Evolutionary conservation across 2,888 invertebrate genomes (phyloP), one percentile per base, ranked within the genome.

Genomic region (Dryadula phaetusa): DNA sequence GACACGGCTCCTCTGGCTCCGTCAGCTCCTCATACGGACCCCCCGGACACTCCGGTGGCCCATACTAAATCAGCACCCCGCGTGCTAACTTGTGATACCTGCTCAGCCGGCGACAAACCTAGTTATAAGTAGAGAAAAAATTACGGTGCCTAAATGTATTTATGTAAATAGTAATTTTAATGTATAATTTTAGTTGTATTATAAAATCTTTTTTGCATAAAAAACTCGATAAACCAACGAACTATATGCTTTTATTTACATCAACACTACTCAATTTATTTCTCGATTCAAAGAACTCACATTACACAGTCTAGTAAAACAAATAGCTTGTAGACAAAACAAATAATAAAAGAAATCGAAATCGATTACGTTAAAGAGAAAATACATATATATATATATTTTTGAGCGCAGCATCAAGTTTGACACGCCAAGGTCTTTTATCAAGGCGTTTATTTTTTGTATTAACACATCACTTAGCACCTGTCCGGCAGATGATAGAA

Each of bases 21-120:
- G 93, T 94, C 79, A 94, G 94, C 92, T 82, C 93, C 77, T 94
- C 91, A 73, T 95, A 95, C 88, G 95, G 95, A 70, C 93, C 95
- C 80, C 95, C 95, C 79, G 94, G 94, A 72, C 94, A 93, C 80
- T 95, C 95, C 79, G 95, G 95, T 81, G 95, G 95, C 82, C 95
- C 95, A 73, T 95, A 95, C 85, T 94, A 94, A 86, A 79, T 8
- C 74, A 81, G 84, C 86, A 72, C 72, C 66, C 70, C 76, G 77
- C 81, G 85, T 85, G 81, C 83, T 79, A 82, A 82, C 84, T 84
- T 92, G 92, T 92, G 92, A 92, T 92, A 92, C 85, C 89, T 88
- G 90, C 87, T 88, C 80, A 82, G 91, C 88, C 90, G 90, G 90
- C 91, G 90, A 89, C 84, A 87, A 85, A 87, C 75, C 77, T 90